These are phyloP conservation scores for Myotis pilosus DNA, from an alignment of 2,797 vertebrate genomes.

Conservation along the genomic window DNA sequence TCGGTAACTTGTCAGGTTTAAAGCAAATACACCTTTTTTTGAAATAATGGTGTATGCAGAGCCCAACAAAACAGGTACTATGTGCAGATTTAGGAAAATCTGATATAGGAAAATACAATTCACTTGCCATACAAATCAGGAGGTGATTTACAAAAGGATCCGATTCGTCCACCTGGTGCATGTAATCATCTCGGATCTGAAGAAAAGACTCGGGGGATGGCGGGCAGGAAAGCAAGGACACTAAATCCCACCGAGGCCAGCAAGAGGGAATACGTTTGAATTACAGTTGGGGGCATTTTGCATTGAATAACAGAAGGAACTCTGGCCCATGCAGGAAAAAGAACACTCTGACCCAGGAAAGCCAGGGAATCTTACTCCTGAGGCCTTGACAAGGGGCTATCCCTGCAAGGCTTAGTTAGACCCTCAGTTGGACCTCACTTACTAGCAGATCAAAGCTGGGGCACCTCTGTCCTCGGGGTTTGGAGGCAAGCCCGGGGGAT, in stretches of 20 bases:
- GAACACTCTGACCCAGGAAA: neutral
- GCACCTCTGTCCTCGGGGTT: neutral
- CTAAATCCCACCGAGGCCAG: neutral
- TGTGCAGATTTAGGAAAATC: constrained; percentile 33
- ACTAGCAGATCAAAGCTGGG: neutral
- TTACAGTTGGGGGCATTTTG: neutral
- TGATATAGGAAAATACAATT: constrained; percentile 40
- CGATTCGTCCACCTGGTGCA: neutral
- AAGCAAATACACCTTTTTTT: constrained; percentile 12
- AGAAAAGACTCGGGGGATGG: neutral
- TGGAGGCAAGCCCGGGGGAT: neutral
- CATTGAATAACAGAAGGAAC: neutral
- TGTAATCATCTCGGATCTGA: constrained; percentile 31
- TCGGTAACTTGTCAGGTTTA: neutral
- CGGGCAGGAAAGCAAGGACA: neutral
- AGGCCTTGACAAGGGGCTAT: neutral
- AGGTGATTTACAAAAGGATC: constrained; percentile 20
- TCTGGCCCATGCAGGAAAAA: neutral
- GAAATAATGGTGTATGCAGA: neutral
- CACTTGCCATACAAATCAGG: constrained; percentile 1
- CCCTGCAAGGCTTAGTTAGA: neutral
- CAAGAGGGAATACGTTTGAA: neutral
- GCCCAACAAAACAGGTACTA: neutral
- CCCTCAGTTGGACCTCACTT: neutral
- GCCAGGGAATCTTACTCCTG: neutral